Evolutionary conservation across 2,888 invertebrate species (phyloP), one percentile per base, ranked within the genome.

Genomic region (Drosophila nigricruria): DNA sequence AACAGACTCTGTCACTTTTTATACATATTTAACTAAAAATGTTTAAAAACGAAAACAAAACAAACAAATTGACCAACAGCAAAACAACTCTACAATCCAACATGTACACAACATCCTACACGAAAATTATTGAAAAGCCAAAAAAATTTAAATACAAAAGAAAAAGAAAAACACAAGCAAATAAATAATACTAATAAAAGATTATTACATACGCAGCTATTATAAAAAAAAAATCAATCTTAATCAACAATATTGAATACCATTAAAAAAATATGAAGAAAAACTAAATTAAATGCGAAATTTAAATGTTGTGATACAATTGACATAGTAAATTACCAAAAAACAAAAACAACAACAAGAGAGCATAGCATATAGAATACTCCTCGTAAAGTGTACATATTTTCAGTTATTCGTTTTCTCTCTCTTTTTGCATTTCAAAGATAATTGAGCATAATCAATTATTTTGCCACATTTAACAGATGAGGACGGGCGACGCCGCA

Each of bases 361-460:
- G 27, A 56, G 56, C 58, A 47, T 49, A 59, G 30, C 43, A 58
- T 56, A 60, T 60, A 38, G 27, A 14, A 27, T 43, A 58, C 30
- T n/a, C 18, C 20, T 23, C 8, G 20, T 40, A 8, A 12, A 38
- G 27, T 47, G 50, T 23, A 47, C 25, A 32, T 54, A 20, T 36
- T 32, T 53, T 47, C 56, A 23, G 56, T 53, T 62, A 23, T 12
- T 43, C 42, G 10, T 36, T 25, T 75, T 70, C 69, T n/a, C 68
- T 77, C 79, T 73, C 52, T 72, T 63, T 70, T 73, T 70, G 9
- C 79, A 62, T 75, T 80, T 82, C 52, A 64, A 83, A 70, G 68
- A 83, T 89, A 84, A 84, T 87, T 83, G 89, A 73, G 81, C 76
- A 79, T 87, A 85, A 85, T 89, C 84, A 85, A 89, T 85, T 89